Percentiles rank a stretch among this genome's conserved stretches.
Evolutionary conservation across 1,140 invertebrate species (phyloP).

Genomic region (Drosophila oshimai): DNA sequence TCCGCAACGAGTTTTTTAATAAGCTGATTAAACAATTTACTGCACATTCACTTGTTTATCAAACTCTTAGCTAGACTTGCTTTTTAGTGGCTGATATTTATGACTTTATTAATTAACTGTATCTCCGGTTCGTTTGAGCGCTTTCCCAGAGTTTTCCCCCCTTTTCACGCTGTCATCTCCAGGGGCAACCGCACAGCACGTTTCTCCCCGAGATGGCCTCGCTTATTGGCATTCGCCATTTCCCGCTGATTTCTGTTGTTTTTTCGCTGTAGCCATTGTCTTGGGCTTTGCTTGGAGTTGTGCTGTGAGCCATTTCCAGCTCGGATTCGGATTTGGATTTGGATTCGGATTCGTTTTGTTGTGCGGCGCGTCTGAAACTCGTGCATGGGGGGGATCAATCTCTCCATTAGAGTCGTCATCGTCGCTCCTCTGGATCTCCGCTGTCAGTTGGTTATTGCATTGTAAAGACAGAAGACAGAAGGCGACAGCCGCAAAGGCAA

Average conservation of each 20-base stretch:
- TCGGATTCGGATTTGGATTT: background rate
- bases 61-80: too few relatives aligned
- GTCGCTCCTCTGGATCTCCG: background rate
- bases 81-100: background rate
- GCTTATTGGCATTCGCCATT: constrained; percentile 41
- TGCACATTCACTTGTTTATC: too few relatives aligned
- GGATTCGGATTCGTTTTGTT: constrained; percentile 13
- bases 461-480: constrained; percentile 46
- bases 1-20: too few relatives aligned
- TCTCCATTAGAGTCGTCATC: constrained; percentile 38
- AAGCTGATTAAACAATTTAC: too few relatives aligned
- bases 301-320: constrained; percentile 5
- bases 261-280: constrained; percentile 42
- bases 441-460: constrained; percentile 34
- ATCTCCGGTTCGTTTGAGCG: background rate
- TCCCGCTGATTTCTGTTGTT: constrained; percentile 34
- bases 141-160: background rate
- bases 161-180: constrained; percentile 17
- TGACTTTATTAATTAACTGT: background rate
- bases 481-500: constrained; percentile 23
- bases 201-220: constrained; percentile 7
- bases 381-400: constrained; percentile 50
- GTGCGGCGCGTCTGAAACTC: constrained; percentile 39
- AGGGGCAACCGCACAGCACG: constrained; percentile 10
- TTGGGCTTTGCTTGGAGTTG: constrained; percentile 1